Evolutionary conservation across 2,797 vertebrate species (phyloP), one percentile per base, ranked within the genome.

Genomic region (Hoplostethus mediterraneus): DNA sequence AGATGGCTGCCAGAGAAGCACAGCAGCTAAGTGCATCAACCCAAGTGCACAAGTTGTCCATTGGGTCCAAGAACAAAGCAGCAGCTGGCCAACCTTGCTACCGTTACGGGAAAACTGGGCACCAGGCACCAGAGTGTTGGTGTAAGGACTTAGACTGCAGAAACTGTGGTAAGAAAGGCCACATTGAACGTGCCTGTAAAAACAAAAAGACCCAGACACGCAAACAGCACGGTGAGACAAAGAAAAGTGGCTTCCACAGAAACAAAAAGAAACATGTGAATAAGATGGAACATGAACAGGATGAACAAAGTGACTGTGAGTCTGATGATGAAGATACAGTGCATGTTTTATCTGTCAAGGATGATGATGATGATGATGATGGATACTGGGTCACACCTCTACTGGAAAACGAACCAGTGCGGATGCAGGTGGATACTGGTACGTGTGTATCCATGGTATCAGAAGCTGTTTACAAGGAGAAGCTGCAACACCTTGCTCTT

Each of bases 101-200:
- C 51, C 10, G 28, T 12, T 74, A 62, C 59, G 44, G 57, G 13
- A 74, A 81, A 64, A 2, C 59, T 30, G 79, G 73, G 0, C 69
- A 77, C 16, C 28, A 54, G 33, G 63, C 79, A 63, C 2, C 5
- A 53, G 61, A 55, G 31, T n/a, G n/a, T n/a, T n/a, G n/a, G n/a
- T n/a, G n/a, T n/a, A n/a, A n/a, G n/a, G n/a, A n/a, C n/a, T n/a
- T n/a, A n/a, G n/a, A n/a, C n/a, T n/a, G n/a, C n/a, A n/a, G n/a
- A n/a, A n/a, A n/a, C n/a, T n/a, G n/a, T 60, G 75, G 49, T 62
- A 60, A 69, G 51, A 70, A 64, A 53, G 69, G 60, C 14, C 44
- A 71, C 7, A 56, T 63, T 17, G 60, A 63, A 40, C n/a, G 14
- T 45, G 55, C 62, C 16, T 56, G 53, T 17, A 28, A 13, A 56